Conservation (phyloP, 2,888 invertebrate species). For the Dorcus parallelipipedus region DNA sequence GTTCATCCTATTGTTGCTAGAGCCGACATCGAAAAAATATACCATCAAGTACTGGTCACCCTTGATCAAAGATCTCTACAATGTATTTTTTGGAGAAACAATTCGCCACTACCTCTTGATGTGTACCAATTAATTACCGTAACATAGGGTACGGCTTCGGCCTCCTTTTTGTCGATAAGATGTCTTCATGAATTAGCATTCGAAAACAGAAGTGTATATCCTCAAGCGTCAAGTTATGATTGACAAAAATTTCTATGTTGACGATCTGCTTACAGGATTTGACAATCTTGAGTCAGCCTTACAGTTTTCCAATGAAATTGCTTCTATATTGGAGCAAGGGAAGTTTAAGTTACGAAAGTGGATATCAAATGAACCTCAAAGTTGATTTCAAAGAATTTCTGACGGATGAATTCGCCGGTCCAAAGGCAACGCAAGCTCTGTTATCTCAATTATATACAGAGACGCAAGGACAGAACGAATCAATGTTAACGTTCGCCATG, state of each 20-base stretch:
- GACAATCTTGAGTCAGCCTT: background rate
- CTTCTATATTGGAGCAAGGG: background rate
- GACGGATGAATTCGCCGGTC: too few species aligned
- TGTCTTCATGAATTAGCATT: constrained; percentile 20
- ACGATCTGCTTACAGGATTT: constrained; percentile 21
- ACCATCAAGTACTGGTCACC: constrained; percentile 28
- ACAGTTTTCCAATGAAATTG: background rate
- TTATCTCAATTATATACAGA: too few species aligned
- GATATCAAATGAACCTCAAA: constrained; percentile 12
- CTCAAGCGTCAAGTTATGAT: constrained; percentile 17
- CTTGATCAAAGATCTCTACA: constrained; percentile 24
- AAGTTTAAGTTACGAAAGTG: constrained; percentile 21
- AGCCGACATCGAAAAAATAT: constrained; percentile 34
- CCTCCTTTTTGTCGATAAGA: constrained; percentile 24
- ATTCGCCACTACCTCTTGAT: constrained; percentile 9
- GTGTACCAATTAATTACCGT: constrained; percentile 22
- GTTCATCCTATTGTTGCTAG: constrained; percentile 25
- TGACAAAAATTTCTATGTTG: constrained; percentile 21
- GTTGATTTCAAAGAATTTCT: too few species aligned
- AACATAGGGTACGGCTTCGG: constrained; percentile 25
- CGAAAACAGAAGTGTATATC: constrained; percentile 9
- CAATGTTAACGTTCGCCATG: too few species aligned
- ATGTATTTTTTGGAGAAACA: constrained; percentile 26
- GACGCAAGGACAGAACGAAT: too few species aligned
- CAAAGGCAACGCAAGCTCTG: too few species aligned